These are phyloP conservation scores for Cisticola juncidis DNA, from an alignment of 2,113 vertebrate genomes.

Conservation along the genomic window DNA sequence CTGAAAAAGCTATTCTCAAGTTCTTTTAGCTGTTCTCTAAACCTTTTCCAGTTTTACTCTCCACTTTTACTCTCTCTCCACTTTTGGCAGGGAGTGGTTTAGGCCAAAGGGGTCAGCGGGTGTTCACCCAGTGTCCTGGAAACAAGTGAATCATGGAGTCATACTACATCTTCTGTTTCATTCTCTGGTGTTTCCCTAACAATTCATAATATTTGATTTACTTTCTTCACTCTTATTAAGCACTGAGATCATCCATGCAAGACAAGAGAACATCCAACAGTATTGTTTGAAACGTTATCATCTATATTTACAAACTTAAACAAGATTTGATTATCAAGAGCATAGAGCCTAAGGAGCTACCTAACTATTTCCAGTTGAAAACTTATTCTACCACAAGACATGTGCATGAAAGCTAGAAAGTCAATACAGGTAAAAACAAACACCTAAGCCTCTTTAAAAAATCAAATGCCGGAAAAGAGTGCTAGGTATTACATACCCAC, in stretches of 20 bases:
- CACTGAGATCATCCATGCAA: not conserved
- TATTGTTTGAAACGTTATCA: not conserved
- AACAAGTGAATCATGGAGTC: not conserved
- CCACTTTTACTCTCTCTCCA: not conserved
- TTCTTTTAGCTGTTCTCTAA: not conserved
- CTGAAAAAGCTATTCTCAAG: not conserved
- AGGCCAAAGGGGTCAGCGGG: not conserved
- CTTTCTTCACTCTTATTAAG: not conserved
- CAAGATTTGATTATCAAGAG: not conserved
- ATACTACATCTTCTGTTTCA: not conserved
- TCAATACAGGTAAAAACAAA: not conserved
- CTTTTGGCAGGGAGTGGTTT: fast-evolving
- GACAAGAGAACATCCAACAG: not conserved
- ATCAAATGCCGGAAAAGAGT: not conserved
- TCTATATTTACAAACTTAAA: not conserved
- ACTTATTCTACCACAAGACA: not conserved
- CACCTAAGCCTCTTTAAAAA: not conserved
- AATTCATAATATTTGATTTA: not conserved
- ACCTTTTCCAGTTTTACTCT: not conserved
- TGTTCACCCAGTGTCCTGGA: not conserved
- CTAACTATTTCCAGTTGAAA: not conserved
- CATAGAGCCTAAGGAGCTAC: not conserved
- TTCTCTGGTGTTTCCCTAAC: not conserved
- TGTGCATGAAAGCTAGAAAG: not conserved
- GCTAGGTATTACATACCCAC: not conserved